Evolutionary conservation across 1,140 invertebrate species (phyloP).

Genomic region (Hermetia illucens): DNA sequence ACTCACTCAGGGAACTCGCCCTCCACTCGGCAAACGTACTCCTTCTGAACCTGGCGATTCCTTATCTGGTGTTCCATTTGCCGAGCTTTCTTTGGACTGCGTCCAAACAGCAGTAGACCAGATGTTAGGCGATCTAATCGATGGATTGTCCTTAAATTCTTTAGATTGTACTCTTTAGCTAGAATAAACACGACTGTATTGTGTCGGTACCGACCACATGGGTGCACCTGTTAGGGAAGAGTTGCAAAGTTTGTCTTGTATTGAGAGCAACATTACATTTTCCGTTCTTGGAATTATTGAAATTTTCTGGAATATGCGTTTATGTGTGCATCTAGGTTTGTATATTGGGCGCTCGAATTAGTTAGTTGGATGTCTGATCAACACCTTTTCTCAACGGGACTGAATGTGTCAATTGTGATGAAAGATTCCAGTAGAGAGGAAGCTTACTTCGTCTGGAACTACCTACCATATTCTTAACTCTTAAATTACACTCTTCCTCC

Average conservation of each 20-base stretch:
- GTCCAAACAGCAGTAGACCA: constrained; percentile 83
- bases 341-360: too few relatives aligned
- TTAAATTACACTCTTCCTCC: too few relatives aligned
- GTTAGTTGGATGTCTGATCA: too few relatives aligned
- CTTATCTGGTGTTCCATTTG: constrained; percentile 90
- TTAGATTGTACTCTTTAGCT: constrained; percentile 89
- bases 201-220: constrained; percentile 90
- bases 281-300: background rate
- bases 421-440: too few relatives aligned
- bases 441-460: too few relatives aligned
- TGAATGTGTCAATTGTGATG: too few relatives aligned
- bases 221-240: constrained; percentile 63
- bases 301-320: too few relatives aligned
- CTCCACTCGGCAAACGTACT: constrained; percentile 93
- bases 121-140: constrained; percentile 86
- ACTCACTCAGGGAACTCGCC: constrained; percentile 93
- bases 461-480: too few relatives aligned
- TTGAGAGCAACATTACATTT: background rate
- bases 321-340: too few relatives aligned
- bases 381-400: too few relatives aligned
- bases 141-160: constrained; percentile 85
- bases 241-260: background rate
- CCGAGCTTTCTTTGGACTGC: constrained; percentile 79
- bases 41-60: constrained; percentile 82
- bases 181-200: constrained; percentile 94